Evolutionary conservation across 92 coral and sea anemone species (phyloP).

Genomic region (Porites divaricata): DNA sequence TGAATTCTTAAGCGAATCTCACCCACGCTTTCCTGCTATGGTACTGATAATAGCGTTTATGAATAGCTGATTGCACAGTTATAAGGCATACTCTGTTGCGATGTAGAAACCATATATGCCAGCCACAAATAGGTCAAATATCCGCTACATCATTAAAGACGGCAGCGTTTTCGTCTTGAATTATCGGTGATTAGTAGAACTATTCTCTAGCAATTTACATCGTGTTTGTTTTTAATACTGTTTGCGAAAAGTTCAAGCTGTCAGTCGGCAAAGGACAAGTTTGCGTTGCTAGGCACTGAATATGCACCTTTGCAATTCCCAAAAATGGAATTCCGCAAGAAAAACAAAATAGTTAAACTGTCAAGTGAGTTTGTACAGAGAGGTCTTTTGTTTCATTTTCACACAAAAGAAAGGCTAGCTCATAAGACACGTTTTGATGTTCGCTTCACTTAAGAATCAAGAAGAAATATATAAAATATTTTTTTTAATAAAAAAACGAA

Average conservation of each 20-base stretch:
- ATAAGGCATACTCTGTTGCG: neutral
- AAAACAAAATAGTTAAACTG: conserved; percentile 45
- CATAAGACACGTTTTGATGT: conserved; percentile 39
- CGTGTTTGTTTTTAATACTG: conserved; percentile 9
- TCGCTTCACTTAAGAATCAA: neutral
- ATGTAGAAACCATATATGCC: neutral
- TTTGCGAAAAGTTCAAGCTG: conserved; percentile 38
- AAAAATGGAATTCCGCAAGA: conserved; percentile 42
- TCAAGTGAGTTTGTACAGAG: conserved; percentile 55
- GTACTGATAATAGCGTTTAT: neutral
- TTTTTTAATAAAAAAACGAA: neutral
- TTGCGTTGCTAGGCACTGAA: conserved; percentile 45
- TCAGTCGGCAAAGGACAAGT: conserved; percentile 13
- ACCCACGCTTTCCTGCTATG: conserved; percentile 4
- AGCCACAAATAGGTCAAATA: neutral
- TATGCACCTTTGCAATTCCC: conserved; percentile 37
- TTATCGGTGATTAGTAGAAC: neutral
- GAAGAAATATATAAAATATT: neutral
- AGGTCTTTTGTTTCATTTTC: conserved; percentile 24
- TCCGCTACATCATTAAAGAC: neutral
- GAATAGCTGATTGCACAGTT: neutral
- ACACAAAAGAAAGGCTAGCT: conserved; percentile 22
- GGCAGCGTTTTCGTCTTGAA: neutral
- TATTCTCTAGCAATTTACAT: neutral
- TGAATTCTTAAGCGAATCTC: conserved; percentile 18